Base-by-base conservation (phyloP, 2,888 invertebrate genomes). In the Drosophila subsilvestris region DNA sequence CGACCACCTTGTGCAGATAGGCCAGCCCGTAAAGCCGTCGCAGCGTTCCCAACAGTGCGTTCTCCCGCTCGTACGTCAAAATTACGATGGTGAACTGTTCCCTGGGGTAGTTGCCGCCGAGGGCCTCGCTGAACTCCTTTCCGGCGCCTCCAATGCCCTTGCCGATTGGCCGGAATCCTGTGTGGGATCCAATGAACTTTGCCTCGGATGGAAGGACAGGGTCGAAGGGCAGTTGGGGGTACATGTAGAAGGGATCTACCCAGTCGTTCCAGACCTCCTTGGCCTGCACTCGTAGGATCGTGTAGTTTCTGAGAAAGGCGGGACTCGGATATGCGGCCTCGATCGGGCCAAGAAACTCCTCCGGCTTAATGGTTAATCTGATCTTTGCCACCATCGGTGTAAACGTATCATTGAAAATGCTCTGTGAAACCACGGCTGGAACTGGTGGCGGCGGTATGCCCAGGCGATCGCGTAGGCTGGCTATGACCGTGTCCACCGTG, bases 71-170 rank as follows among this genome's bases (percentile, higher is more conserved):
- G 89, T 99, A 99, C 0, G 99, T 99, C 63, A 99, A 93, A 91
- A 99, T 96, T 1, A 99, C 97, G 79, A 99, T 95, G 0, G 99
- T 99, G 92, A 99, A 99, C 92, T 99, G 99, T 91, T 99, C 99
- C 58, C 98, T 92, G 0, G 97, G 97, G 74, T 95, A 94, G 91
- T 99, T 99, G 0, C 99, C 99, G 1, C 99, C 99, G 7, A 99
- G 93, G 7, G 98, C 95, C 92, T 98, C 98, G 78, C 97, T 97
- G 91, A 99, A 99, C 93, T 99, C 99, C 90, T 97, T 97, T 0
- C 99, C 99, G n/a, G 98, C 95, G 4, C 98, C 98, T 2, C 99
- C 99, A 57, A 96, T 96, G 1, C 99, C 98, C 79, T 95, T 95
- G 1, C 96, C 97, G 67, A 99, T 96, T 1, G 98, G 98, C 27